Evolutionary conservation across 2,113 vertebrate genomes (phyloP), one percentile per base, ranked within the genome.

Genomic region (Dascyllus trimaculatus): DNA sequence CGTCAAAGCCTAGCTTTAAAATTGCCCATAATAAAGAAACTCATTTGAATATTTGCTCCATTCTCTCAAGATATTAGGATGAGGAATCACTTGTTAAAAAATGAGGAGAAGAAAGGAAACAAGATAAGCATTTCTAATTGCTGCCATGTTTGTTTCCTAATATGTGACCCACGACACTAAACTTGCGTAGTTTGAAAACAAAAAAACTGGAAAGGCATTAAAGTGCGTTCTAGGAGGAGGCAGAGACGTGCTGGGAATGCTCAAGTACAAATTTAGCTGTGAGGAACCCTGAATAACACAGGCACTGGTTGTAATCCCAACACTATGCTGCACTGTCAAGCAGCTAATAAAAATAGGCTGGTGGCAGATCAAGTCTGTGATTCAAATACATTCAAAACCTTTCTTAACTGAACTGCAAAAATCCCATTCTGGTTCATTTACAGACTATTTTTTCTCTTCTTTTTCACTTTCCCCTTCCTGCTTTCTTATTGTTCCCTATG

Each of bases 321-420:
- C 86, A 92, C 85, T 81, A 94, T 73, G 93, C 92, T 24, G 15
- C 26, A 64, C 91, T 93, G 89, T 91, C 88, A 83, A 87, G 80
- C 87, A 90, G 88, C 84, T 92, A 62, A 88, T 88, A 91, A 91
- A 93, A 88, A 90, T 90, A 90, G 85, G 93, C 93, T 91, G 85
- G 70, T 93, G 93, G 95, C 92, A 91, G 92, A 94, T 94, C 93
- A 92, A 94, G 94, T 95, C 90, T 93, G 89, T 90, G 92, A 95
- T 93, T 95, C 88, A 84, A 73, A 85, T 74, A 78, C 90, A 94
- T 94, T 90, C 75, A 92, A 94, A 91, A 86, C 82, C 80, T 64
- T 76, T 91, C 84, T 90, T 71, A 69, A 93, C 91, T 85, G 73
- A 93, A 93, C 89, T 87, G 90, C 85, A 92, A 83, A 93, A 90